phyloP scores from a whole-genome alignment of 2,888 invertebrate genomes.

The Monochamus alternatus region DNA sequence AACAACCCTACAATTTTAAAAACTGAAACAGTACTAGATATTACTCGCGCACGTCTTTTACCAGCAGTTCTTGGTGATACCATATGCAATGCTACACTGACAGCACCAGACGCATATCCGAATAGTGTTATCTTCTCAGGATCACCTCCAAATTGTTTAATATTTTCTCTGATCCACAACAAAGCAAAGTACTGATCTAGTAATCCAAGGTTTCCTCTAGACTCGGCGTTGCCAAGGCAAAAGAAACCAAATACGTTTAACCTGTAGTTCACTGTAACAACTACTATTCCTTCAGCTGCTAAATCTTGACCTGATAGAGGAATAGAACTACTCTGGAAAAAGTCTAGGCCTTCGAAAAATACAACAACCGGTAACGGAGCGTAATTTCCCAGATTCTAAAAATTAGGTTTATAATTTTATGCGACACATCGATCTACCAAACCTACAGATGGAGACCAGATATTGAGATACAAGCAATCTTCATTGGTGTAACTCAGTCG shows the following conservation, averaged over 20 bases:
- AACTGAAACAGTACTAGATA: not conserved
- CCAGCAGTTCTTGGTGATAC: constrained; percentile 79
- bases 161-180: constrained; percentile 84
- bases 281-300: constrained; percentile 80
- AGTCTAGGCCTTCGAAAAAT: constrained; percentile 79
- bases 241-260: constrained; percentile 82
- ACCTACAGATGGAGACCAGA: constrained; percentile 88
- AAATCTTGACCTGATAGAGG: constrained; percentile 80
- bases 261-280: constrained; percentile 81
- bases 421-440: not conserved
- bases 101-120: constrained; percentile 87
- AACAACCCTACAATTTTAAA: constrained; percentile 73
- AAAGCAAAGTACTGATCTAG: constrained; percentile 89
- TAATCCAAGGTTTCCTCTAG: constrained; percentile 89
- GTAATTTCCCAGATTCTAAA: constrained; percentile 62
- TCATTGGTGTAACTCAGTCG: constrained; percentile 72
- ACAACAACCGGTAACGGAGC: constrained; percentile 79
- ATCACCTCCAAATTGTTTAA: constrained; percentile 87
- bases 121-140: constrained; percentile 84
- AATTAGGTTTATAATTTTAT: constrained; percentile 6
- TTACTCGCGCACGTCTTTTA: constrained; percentile 57
- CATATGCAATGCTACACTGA: constrained; percentile 79
- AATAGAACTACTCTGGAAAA: constrained; percentile 70
- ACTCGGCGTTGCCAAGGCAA: constrained; percentile 73
- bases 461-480: constrained; percentile 92